Evolutionary conservation across 1,140 invertebrate species (phyloP).

Genomic region (Diabrotica undecimpunctata): DNA sequence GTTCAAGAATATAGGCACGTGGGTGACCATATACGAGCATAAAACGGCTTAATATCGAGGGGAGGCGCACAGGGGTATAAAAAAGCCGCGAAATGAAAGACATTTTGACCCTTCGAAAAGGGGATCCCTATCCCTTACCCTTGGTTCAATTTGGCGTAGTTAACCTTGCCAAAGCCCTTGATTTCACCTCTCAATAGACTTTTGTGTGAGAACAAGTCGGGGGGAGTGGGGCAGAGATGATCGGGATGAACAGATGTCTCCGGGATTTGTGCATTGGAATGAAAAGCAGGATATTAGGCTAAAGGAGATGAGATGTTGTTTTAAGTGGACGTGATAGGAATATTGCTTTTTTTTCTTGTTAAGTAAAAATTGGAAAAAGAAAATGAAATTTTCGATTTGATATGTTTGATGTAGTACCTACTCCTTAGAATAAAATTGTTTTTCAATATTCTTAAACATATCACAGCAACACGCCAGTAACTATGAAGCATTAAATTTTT

Average conservation of each 20-base stretch:
- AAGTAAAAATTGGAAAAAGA: too few species aligned
- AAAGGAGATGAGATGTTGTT: neutral
- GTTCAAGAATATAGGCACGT: slow-evolving; percentile 18
- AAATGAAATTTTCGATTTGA: too few species aligned
- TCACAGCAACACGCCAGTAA: too few species aligned
- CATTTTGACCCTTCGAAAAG: slow-evolving; percentile 29
- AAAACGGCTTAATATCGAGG: slow-evolving; percentile 28
- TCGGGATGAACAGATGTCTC: neutral
- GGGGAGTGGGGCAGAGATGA: slow-evolving; percentile 6
- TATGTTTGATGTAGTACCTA: too few species aligned
- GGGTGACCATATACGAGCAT: slow-evolving; percentile 14
- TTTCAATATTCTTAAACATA: too few species aligned
- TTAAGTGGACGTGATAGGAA: neutral
- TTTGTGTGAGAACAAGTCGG: slow-evolving; percentile 1
- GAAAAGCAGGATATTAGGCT: neutral
- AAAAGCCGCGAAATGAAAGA: slow-evolving; percentile 33
- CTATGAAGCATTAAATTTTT: too few species aligned
- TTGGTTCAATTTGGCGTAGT: slow-evolving; percentile 30
- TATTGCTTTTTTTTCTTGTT: neutral
- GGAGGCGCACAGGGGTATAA: slow-evolving; percentile 28
- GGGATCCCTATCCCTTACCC: slow-evolving; percentile 16
- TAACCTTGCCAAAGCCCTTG: slow-evolving; percentile 22
- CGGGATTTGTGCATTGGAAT: neutral
- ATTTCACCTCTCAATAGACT: slow-evolving; percentile 16
- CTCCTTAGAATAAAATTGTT: too few species aligned